Base-by-base conservation (phyloP, 2,797 vertebrate species). In the Pogoniulus pusillus region DNA sequence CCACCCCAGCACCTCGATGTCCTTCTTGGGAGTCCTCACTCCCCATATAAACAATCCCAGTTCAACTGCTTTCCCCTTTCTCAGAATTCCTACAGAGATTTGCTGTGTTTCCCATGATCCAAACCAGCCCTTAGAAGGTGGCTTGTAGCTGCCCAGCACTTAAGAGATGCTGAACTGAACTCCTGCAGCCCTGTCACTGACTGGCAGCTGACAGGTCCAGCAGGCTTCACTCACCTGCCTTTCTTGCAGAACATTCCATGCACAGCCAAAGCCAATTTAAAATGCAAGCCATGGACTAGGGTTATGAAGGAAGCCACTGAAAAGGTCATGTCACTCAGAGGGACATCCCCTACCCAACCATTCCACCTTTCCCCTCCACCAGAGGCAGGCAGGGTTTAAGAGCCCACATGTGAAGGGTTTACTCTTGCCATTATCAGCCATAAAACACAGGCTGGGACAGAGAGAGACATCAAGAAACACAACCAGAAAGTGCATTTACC, bases 401-500 rank as follows among this genome's bases (percentile, higher is more conserved):
- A 54, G 63, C 30, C 77, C 41, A 26, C 0, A 1, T 9, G 7
- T 6, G 20, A 63, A 64, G 39, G 43, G 23, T 43, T 49, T 84
- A 41, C 64, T 18, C 53, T 6, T 24, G 29, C 39, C 17, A 16
- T 16, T 12, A 64, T 11, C 57, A 82, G 60, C 57, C 70, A 13
- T 4, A 60, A 75, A 37, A 41, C 12, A 4, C 82, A 81, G 51
- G 35, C 45, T 15, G 7, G 23, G 39, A 41, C 32, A 63, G 59
- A 37, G 41, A 72, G 59, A 55, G 47, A 13, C 15, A 29, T 12
- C 29, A 34, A 70, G 78, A 87, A 79, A 66, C 1, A 81, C 0
- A 47, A 83, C 15, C 35, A 77, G 85, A 87, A 91, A 94, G 17
- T 60, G 75, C 66, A 92, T 97, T 98, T 97, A 98, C 98, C 98